These are phyloP conservation scores for Craseonycteris thonglongyai DNA, from an alignment of 2,113 vertebrate genomes.

Conservation along the genomic window DNA sequence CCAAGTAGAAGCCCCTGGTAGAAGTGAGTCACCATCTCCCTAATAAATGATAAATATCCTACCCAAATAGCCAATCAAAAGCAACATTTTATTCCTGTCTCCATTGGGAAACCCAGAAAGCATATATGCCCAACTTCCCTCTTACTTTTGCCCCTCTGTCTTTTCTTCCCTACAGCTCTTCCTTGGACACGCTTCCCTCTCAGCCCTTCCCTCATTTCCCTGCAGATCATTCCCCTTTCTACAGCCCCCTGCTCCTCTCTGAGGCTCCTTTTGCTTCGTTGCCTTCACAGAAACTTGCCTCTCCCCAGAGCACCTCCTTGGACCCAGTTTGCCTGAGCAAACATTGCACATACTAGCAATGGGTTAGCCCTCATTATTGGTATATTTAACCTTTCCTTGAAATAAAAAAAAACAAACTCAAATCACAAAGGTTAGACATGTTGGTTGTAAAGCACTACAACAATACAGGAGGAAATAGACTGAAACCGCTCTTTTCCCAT, in stretches of 20 bases:
- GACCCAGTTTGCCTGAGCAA: not conserved
- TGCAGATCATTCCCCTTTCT: not conserved
- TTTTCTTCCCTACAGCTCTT: not conserved
- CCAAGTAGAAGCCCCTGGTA: not conserved
- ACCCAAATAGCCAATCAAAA: not conserved
- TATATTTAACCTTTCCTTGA: not conserved
- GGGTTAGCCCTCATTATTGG: not conserved
- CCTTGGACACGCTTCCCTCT: not conserved
- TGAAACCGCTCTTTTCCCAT: not conserved
- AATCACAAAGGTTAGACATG: not conserved
- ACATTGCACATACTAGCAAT: not conserved
- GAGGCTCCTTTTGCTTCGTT: not conserved
- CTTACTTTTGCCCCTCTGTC: not conserved
- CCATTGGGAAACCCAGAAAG: not conserved
- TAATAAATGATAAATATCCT: not conserved
- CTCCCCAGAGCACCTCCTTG: not conserved
- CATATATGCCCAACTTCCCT: not conserved
- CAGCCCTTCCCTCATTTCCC: not conserved
- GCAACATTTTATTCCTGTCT: not conserved
- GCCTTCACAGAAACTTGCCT: not conserved
- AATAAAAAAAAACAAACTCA: not conserved
- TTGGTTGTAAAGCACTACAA: not conserved
- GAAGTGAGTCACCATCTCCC: not conserved
- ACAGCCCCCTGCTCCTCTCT: not conserved
- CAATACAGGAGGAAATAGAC: not conserved